Conservation (phyloP, 2,797 vertebrate species). For the Anableps anableps region DNA sequence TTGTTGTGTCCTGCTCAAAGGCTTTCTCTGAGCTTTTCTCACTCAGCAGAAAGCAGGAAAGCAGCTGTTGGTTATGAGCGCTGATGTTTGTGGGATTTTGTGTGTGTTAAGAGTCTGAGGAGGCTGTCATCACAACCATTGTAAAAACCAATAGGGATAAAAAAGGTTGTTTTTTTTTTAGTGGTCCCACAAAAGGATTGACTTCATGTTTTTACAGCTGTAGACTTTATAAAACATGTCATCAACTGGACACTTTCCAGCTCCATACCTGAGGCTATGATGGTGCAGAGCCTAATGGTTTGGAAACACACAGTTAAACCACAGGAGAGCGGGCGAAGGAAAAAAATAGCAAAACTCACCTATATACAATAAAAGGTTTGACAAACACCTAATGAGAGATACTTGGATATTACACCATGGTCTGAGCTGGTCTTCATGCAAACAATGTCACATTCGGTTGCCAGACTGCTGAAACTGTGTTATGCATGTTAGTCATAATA, state of each 20-base stretch:
- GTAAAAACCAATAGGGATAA: constrained; percentile 35
- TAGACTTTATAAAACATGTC: constrained; percentile 29
- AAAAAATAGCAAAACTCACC: constrained; percentile 10
- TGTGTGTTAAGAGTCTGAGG: constrained; percentile 18
- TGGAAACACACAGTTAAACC: constrained; percentile 14
- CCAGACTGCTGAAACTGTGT: constrained; percentile 3
- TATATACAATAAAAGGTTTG: constrained; percentile 9
- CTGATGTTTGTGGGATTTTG: constrained; percentile 31
- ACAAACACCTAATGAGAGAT: constrained; percentile 21
- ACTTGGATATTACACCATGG: constrained; percentile 8
- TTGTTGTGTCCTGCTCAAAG: background rate
- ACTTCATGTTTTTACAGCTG: constrained; percentile 41
- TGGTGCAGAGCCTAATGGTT: constrained; percentile 4
- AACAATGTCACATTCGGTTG: constrained; percentile 4
- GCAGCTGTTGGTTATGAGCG: constrained; percentile 31
- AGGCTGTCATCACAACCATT: constrained; percentile 38
- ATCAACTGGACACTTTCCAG: constrained; percentile 26
- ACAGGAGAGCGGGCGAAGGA: constrained; percentile 5
- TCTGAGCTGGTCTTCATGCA: constrained; percentile 11
- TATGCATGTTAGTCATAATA: background rate
- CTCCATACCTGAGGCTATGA: constrained; percentile 5
- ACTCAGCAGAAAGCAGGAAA: constrained; percentile 32
- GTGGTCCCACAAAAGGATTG: constrained; percentile 12
- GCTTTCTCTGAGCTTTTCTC: constrained; percentile 31
- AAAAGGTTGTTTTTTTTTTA: constrained; percentile 34